phyloP scores from a whole-genome alignment of 2,888 invertebrate species.

The Seira ritae region DNA sequence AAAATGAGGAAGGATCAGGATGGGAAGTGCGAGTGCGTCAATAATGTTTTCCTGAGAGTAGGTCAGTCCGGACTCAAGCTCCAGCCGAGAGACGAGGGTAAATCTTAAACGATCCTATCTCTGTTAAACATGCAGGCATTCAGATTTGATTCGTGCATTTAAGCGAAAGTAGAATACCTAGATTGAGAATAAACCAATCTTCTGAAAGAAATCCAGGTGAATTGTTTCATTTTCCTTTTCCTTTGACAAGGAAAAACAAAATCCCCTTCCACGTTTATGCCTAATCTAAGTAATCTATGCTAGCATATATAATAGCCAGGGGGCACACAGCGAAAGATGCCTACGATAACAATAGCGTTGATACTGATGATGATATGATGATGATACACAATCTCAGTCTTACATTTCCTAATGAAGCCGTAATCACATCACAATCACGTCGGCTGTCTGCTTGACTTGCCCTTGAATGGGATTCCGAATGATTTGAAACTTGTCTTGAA shows the following conservation, averaged over 20 bases:
- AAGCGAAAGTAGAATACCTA: background rate
- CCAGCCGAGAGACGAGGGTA: too few species aligned
- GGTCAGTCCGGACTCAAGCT: slow-evolving; percentile 52
- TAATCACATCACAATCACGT: too few species aligned
- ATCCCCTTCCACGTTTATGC: background rate
- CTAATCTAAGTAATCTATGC: background rate
- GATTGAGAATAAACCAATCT: background rate
- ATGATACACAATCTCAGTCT: background rate
- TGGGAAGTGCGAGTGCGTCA: background rate
- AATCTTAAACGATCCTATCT: too few species aligned
- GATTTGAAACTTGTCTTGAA: too few species aligned
- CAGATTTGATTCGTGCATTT: too few species aligned
- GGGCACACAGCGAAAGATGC: too few species aligned
- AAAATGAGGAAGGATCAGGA: too few species aligned
- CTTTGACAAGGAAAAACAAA: background rate
- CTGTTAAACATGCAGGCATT: too few species aligned
- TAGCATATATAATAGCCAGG: background rate
- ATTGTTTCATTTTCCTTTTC: background rate
- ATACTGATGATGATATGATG: background rate
- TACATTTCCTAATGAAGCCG: background rate
- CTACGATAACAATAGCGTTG: too few species aligned
- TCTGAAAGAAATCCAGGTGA: background rate
- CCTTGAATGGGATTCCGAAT: background rate
- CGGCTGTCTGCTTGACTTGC: too few species aligned
- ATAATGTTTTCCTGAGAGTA: slow-evolving; percentile 34